Evolutionary conservation across 2,888 invertebrate genomes (phyloP).

Genomic region (Empis livida): DNA sequence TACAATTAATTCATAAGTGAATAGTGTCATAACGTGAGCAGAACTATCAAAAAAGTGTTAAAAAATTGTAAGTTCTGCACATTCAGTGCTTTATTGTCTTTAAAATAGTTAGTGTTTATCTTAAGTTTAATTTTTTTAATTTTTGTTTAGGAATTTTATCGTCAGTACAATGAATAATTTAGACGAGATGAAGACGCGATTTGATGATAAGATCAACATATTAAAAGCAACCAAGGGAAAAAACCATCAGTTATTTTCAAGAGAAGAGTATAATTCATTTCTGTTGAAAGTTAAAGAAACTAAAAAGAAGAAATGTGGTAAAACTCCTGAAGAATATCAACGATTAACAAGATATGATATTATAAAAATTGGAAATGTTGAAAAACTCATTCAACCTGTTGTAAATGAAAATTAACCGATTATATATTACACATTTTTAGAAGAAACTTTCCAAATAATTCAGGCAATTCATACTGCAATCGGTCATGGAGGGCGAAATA

Average conservation of each 20-base stretch:
- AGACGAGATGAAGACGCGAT: too few relatives aligned
- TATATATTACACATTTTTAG: conserved; percentile 3
- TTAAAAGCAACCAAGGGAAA: too few relatives aligned
- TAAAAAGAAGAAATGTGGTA: not conserved
- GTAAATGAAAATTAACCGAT: not conserved
- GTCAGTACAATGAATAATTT: too few relatives aligned
- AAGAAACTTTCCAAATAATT: conserved; percentile 10
- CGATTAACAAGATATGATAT: conserved; percentile 10
- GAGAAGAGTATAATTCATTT: conserved; percentile 1
- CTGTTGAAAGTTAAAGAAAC: not conserved
- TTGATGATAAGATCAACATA: too few relatives aligned
- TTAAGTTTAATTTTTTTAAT: too few relatives aligned
- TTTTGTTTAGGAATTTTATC: too few relatives aligned
- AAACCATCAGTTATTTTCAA: not conserved
- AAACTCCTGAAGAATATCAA: conserved; percentile 4
- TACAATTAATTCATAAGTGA: too few relatives aligned
- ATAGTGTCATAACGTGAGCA: too few relatives aligned
- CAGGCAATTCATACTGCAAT: conserved; percentile 8
- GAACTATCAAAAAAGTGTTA: too few relatives aligned
- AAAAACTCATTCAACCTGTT: conserved; percentile 4
- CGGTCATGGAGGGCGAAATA: conserved; percentile 11
- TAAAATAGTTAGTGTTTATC: too few relatives aligned
- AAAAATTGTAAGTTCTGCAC: too few relatives aligned
- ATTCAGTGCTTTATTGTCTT: too few relatives aligned
- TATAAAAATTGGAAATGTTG: conserved; percentile 1